Percentiles rank a stretch among this genome's conserved stretches.
Evolutionary conservation across 1,140 invertebrate genomes (phyloP).

Genomic region (Cardiocondyla obscurior): DNA sequence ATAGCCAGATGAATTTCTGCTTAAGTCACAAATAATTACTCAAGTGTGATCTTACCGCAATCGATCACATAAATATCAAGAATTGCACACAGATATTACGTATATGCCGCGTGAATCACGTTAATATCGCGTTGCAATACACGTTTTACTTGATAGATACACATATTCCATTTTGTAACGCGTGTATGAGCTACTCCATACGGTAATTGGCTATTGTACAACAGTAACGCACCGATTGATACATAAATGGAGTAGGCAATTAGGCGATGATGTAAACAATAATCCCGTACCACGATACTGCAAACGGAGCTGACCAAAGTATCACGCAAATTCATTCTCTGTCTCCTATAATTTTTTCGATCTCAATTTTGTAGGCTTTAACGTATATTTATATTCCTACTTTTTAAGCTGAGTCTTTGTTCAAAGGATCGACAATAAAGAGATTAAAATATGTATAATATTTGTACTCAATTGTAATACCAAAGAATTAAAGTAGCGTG

Average conservation of each 20-base stretch:
- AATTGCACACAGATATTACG: not conserved
- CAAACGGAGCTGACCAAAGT: conserved; percentile 46
- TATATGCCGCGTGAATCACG: not conserved
- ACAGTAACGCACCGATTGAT: conserved; percentile 77
- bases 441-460: not conserved
- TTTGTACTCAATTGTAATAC: not conserved
- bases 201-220: conserved; percentile 70
- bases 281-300: conserved; percentile 52
- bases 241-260: conserved; percentile 78
- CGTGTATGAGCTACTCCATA: conserved; percentile 62
- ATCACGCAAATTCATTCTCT: conserved; percentile 51
- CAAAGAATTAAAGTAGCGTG: not conserved
- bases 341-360: conserved; percentile 8
- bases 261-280: conserved; percentile 77
- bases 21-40: not conserved
- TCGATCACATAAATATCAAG: conserved; percentile 25
- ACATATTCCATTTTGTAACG: conserved; percentile 35
- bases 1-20: no score
- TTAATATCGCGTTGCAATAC: conserved; percentile 12
- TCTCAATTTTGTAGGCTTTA: not conserved
- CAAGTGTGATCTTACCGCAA: not conserved
- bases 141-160: not conserved
- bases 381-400: no score
- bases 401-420: not conserved
- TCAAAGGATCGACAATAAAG: not conserved